Conservation (phyloP, 30 jellyfish, hydroid and myxozoan genomes). For the Mastigias papua region DNA sequence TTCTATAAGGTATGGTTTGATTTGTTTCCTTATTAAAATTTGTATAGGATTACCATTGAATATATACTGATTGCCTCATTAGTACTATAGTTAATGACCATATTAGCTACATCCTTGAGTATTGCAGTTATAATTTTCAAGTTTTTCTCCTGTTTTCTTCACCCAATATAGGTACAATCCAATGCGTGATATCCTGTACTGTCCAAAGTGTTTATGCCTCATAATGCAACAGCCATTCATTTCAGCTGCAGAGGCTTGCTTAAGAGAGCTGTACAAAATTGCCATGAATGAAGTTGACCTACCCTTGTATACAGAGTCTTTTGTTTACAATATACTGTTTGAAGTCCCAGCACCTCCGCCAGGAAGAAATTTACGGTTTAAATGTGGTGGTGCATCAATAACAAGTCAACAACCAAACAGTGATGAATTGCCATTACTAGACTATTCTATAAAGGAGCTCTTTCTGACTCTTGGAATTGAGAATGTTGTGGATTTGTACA, state of each 20-base stretch:
- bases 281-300: slow-evolving; percentile 80
- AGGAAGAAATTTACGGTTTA: slow-evolving; percentile 87
- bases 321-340: slow-evolving; percentile 77
- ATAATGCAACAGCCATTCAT: slow-evolving; percentile 94
- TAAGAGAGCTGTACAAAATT: slow-evolving; percentile 68
- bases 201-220: slow-evolving; percentile 85
- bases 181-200: slow-evolving; percentile 62
- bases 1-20: neutral
- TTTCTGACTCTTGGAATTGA: slow-evolving; percentile 89
- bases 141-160: neutral
- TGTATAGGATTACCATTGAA: too few species aligned
- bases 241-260: slow-evolving; percentile 76
- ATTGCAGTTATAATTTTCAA: neutral
- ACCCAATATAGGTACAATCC: slow-evolving; percentile 50
- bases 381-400: slow-evolving; percentile 83
- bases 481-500: slow-evolving; percentile 93
- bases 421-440: slow-evolving; percentile 90
- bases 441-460: slow-evolving; percentile 86
- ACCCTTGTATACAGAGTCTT: slow-evolving; percentile 81
- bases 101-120: too few species aligned
- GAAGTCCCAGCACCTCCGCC: slow-evolving; percentile 98
- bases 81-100: too few species aligned
- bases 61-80: too few species aligned
- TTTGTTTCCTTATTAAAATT: neutral
- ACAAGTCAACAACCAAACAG: slow-evolving; percentile 81